phyloP scores from a whole-genome alignment of 2,113 vertebrate genomes.

The Corythornis madagascariensis region DNA sequence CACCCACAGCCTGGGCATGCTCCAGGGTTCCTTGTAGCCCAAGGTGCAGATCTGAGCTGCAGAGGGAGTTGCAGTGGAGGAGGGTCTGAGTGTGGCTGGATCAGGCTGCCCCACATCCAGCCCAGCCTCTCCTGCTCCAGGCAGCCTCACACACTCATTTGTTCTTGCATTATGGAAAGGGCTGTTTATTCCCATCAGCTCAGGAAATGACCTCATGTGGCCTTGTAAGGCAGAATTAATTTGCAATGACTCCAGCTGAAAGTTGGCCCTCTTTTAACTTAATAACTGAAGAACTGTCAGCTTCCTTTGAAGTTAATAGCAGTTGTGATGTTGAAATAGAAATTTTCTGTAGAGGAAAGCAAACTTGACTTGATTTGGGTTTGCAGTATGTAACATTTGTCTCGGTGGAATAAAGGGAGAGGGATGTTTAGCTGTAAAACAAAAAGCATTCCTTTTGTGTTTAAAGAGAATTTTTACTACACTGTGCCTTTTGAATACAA shows the following conservation, averaged over 20 bases:
- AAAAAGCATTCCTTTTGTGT: neutral
- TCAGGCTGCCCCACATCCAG: neutral
- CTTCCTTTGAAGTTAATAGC: constrained; percentile 75
- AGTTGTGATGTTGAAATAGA: constrained; percentile 73
- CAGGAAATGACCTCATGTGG: constrained; percentile 73
- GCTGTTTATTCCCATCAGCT: constrained; percentile 71
- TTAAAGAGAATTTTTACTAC: constrained; percentile 9
- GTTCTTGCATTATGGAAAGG: constrained; percentile 56
- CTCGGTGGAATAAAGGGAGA: neutral
- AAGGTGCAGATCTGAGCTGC: neutral
- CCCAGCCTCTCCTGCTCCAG: neutral
- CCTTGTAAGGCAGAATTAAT: constrained; percentile 77
- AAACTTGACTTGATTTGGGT: constrained; percentile 29
- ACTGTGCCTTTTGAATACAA: neutral
- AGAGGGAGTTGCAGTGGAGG: neutral
- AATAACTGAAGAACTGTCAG: constrained; percentile 71
- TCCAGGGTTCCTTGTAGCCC: accelerated
- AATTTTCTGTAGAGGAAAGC: constrained; percentile 58
- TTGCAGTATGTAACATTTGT: neutral
- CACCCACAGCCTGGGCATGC: neutral
- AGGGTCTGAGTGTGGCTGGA: neutral
- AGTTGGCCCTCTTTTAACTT: constrained; percentile 72
- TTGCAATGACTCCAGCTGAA: constrained; percentile 71
- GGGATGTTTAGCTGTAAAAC: neutral
- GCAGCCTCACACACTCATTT: constrained; percentile 39